These are phyloP conservation scores for Leptocoma aspasia DNA, from an alignment of 2,113 vertebrate genomes.

Conservation along the genomic window DNA sequence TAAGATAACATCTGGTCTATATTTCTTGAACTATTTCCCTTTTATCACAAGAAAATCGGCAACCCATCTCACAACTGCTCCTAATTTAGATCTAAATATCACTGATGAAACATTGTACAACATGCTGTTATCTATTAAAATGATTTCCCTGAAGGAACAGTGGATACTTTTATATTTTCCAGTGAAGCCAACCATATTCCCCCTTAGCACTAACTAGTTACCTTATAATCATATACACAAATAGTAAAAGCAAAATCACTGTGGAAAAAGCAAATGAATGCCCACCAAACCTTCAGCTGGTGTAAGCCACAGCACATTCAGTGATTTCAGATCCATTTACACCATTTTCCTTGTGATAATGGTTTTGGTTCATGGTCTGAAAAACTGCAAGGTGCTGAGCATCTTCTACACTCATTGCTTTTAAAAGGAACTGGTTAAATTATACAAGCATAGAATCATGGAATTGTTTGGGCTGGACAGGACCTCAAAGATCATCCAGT, in stretches of 20 bases:
- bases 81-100: constrained; percentile 88
- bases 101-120: constrained; percentile 86
- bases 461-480: neutral
- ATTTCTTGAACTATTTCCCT: constrained; percentile 85
- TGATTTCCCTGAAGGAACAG: constrained; percentile 82
- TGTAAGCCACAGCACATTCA: neutral
- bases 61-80: constrained; percentile 84
- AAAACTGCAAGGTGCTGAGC: neutral
- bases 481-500: neutral
- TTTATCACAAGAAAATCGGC: constrained; percentile 84
- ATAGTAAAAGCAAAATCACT: constrained; percentile 46
- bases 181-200: constrained; percentile 69
- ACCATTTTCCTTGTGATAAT: neutral
- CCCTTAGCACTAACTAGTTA: constrained; percentile 59
- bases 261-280: constrained; percentile 37
- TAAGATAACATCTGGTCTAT: constrained; percentile 85
- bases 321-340: neutral
- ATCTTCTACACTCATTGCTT: neutral
- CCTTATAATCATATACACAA: constrained; percentile 63
- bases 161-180: constrained; percentile 78
- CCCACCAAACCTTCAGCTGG: neutral
- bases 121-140: constrained; percentile 87
- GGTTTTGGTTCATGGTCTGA: neutral
- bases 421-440: neutral
- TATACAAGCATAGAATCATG: neutral